Evolutionary conservation across 2,888 invertebrate genomes (phyloP).

Genomic region (Thymelicus lineola): DNA sequence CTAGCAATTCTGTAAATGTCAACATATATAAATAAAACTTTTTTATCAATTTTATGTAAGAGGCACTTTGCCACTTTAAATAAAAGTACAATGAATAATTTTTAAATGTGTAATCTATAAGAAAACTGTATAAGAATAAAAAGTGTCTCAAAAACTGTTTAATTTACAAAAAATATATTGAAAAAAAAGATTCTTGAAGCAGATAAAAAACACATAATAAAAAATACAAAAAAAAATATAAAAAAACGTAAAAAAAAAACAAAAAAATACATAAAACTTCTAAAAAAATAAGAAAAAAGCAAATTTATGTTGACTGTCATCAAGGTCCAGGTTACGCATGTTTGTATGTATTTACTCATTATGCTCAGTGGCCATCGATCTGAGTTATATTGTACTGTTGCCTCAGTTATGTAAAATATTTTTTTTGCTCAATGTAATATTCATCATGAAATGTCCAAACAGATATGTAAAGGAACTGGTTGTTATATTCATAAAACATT

Average conservation of each 20-base stretch:
- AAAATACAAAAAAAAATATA: slow-evolving; percentile 48
- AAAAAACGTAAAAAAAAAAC: slow-evolving; percentile 41
- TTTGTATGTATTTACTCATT: slow-evolving; percentile 33
- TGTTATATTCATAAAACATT: neutral
- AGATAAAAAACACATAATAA: slow-evolving; percentile 53
- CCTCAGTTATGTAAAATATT: slow-evolving; percentile 25
- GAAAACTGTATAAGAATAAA: slow-evolving; percentile 75
- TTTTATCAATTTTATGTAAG: slow-evolving; percentile 79
- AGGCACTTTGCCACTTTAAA: slow-evolving; percentile 72
- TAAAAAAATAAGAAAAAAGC: slow-evolving; percentile 49
- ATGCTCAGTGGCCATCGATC: slow-evolving; percentile 25
- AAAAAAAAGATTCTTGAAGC: slow-evolving; percentile 58
- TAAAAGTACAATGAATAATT: slow-evolving; percentile 82
- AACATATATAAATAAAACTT: slow-evolving; percentile 60
- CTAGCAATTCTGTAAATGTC: slow-evolving; percentile 66
- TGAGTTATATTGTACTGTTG: slow-evolving; percentile 9
- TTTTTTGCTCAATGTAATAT: slow-evolving; percentile 15
- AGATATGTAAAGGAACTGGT: slow-evolving; percentile 1
- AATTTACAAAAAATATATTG: slow-evolving; percentile 59
- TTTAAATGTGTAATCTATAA: slow-evolving; percentile 72
- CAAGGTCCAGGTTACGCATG: slow-evolving; percentile 43
- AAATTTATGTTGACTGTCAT: slow-evolving; percentile 46
- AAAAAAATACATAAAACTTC: slow-evolving; percentile 60
- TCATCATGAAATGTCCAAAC: slow-evolving; percentile 22
- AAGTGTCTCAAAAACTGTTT: slow-evolving; percentile 74